Conservation (phyloP, 92 coral and sea anemone species). For the Epizoanthus fatuus region DNA sequence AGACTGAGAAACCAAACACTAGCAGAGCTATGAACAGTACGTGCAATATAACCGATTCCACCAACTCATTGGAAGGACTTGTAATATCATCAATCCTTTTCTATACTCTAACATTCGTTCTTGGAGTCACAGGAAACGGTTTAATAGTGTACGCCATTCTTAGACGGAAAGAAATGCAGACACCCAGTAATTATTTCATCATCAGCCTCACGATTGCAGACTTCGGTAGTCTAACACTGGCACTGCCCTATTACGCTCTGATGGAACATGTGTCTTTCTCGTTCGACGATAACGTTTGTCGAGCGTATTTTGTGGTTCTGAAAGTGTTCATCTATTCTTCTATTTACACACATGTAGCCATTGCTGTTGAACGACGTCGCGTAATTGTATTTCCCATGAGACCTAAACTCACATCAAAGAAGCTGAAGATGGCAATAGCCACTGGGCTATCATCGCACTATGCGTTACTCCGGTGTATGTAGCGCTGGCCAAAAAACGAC, state of each 20-base stretch:
- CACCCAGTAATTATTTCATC: slow-evolving; percentile 31
- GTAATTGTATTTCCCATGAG: slow-evolving; percentile 51
- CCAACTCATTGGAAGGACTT: neutral
- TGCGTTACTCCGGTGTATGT: neutral
- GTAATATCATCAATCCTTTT: neutral
- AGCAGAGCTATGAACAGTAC: neutral
- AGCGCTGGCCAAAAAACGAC: neutral
- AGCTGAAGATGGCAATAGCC: neutral
- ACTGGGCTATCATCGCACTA: neutral
- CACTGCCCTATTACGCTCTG: neutral
- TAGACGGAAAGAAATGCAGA: slow-evolving; percentile 18
- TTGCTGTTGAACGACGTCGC: slow-evolving; percentile 57
- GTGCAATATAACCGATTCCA: neutral
- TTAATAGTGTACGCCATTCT: neutral
- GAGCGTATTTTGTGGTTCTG: neutral
- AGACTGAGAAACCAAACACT: neutral
- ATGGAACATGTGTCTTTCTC: neutral
- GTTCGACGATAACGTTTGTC: neutral
- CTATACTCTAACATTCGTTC: neutral
- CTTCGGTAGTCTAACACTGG: neutral
- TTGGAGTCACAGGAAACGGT: slow-evolving; percentile 12
- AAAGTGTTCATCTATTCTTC: neutral
- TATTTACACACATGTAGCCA: slow-evolving; percentile 50
- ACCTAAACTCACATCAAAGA: slow-evolving; percentile 25
- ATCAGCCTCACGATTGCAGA: slow-evolving; percentile 29